Evolutionary conservation across 2,113 vertebrate species (phyloP).

Genomic region (Pomatostomus ruficeps): DNA sequence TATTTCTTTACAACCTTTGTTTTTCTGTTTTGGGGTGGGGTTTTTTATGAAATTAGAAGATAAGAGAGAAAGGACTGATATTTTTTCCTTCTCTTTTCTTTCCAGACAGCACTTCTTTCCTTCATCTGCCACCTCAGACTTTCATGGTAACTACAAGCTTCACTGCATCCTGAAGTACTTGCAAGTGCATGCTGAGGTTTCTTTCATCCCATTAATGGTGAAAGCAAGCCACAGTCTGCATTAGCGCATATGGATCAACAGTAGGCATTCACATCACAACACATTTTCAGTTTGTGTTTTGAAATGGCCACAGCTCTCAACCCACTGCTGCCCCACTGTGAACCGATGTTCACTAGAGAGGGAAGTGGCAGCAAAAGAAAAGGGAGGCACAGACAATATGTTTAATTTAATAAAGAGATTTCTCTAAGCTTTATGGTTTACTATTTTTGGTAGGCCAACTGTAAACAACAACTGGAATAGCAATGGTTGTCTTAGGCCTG

Average conservation of each 20-base stretch:
- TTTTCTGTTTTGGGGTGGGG: neutral
- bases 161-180: neutral
- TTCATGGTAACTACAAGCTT: constrained; percentile 8
- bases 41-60: neutral
- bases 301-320: constrained; percentile 8
- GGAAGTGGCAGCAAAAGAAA: neutral
- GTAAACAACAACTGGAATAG: neutral
- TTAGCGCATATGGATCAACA: neutral
- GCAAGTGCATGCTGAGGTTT: constrained; percentile 1
- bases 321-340: neutral
- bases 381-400: neutral
- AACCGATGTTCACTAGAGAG: neutral
- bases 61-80: neutral
- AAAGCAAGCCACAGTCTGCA: neutral
- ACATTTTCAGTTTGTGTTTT: constrained; percentile 37
- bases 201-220: constrained; percentile 21
- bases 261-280: constrained; percentile 38
- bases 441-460: neutral
- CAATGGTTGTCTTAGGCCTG: neutral
- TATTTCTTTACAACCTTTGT: neutral
- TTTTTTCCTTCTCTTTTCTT: neutral
- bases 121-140: neutral
- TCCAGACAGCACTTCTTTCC: neutral
- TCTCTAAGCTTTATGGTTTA: neutral
- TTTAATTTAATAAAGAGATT: neutral